These are phyloP conservation scores for Euwallacea similis DNA, from an alignment of 1,140 invertebrate species.

Conservation along the genomic window DNA sequence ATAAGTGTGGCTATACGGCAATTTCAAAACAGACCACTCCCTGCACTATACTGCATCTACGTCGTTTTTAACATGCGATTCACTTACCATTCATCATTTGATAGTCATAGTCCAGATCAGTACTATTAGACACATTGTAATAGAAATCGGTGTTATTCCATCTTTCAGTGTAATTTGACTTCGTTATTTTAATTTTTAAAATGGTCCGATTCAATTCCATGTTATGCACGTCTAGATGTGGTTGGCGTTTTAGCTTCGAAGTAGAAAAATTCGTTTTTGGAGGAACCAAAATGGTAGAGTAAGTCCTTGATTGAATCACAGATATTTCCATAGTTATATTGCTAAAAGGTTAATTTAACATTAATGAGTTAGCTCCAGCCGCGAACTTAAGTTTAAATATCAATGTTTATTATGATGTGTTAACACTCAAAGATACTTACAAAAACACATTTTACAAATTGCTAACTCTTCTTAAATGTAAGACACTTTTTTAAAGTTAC, in stretches of 20 bases:
- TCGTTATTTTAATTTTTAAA: conserved; percentile 36
- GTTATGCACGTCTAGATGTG: conserved; percentile 22
- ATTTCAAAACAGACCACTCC: no score
- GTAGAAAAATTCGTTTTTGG: conserved; percentile 43
- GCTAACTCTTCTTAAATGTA: conserved; percentile 8
- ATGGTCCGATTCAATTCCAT: conserved; percentile 27
- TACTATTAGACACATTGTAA: conserved; percentile 46
- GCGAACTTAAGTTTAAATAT: background rate
- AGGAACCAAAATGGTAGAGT: conserved; percentile 44
- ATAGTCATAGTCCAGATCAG: conserved; percentile 50
- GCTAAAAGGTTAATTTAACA: conserved; percentile 29
- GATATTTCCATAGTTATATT: conserved; percentile 52
- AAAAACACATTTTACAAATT: conserved; percentile 20
- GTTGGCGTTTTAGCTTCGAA: conserved; percentile 28
- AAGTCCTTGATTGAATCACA: conserved; percentile 51
- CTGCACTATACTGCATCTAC: no score
- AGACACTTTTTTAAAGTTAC: conserved; percentile 13
- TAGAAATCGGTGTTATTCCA: conserved; percentile 48
- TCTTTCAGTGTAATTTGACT: conserved; percentile 32
- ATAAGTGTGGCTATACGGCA: no score
- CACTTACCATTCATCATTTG: conserved; percentile 46
- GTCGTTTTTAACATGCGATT: no score
- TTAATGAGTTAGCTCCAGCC: background rate
- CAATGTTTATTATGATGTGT: background rate
- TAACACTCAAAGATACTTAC: conserved; percentile 13